Base-by-base conservation (phyloP, 2,888 invertebrate species). In the Aphodius sticticus region DNA sequence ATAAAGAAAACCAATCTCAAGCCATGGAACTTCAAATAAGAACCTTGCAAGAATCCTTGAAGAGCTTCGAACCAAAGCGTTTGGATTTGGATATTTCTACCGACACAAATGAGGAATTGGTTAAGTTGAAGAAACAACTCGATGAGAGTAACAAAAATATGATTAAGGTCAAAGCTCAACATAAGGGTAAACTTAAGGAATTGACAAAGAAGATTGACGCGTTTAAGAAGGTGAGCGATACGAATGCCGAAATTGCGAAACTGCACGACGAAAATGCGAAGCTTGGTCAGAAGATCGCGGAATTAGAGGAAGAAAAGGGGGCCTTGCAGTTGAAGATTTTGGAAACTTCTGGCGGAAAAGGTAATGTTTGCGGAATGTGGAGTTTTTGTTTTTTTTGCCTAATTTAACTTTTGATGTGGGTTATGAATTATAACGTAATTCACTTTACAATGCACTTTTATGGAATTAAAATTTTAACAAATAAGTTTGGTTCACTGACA, bases 251-350 rank as follows among this genome's bases (percentile, higher is more conserved):
- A 87, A 90, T 95, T 80, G 91, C 93, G 0, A 92, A 91, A 84
- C 88, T 95, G 76, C 91, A 91, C 85, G 91, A 91, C 80, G 93
- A 93, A 85, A 91, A 93, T 83, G 91, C 92, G 82, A 91, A 92
- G 83, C 89, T 95, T 76, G 93, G 93, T 82, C 94, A 95, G 84
- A 94, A 93, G 90, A 93, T 97, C 81, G 94, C 95, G 14, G 95
- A 96, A 87, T 89, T 97, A 83, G 96, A 96, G 90, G 96, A 96
- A 88, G 96, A 96, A 89, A 84, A 83, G 75, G 96, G 96, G 85
- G 96, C 96, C 90, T 92, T 97, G 86, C 96, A 97, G 90, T 91
- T 97, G 87, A 94, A 94, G 90, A 92, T 96, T 87, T 94, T 96
- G 85, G 95, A 96, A 90, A 94, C 94, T 89, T 95, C 95, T 88